Percentiles rank a stretch among this genome's conserved stretches.
Evolutionary conservation across 2,113 vertebrate genomes (phyloP).

Genomic region (Cettia cetti): DNA sequence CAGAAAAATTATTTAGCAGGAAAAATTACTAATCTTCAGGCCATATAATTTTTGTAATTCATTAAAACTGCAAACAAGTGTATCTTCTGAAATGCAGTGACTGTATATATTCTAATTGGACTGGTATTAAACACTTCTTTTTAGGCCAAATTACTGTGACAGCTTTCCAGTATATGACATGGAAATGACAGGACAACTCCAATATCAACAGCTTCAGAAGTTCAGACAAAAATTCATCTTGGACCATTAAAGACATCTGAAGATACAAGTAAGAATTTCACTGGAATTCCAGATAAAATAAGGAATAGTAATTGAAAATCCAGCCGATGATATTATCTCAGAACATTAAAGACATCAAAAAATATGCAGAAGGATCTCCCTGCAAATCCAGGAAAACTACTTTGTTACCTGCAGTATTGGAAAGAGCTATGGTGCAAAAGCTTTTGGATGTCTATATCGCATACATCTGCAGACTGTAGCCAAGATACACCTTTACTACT

Average conservation of each 20-base stretch:
- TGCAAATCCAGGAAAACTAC: neutral
- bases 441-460: neutral
- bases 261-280: neutral
- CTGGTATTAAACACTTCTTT: neutral
- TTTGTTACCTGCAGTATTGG: neutral
- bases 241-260: neutral
- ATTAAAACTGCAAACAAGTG: neutral
- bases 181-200: neutral
- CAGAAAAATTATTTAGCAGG: neutral
- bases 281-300: neutral
- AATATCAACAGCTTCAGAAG: neutral
- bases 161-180: neutral
- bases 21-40: neutral
- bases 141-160: neutral
- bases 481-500: neutral
- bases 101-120: neutral
- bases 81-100: neutral
- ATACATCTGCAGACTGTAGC: neutral
- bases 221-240: neutral
- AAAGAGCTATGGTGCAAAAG: neutral
- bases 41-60: neutral
- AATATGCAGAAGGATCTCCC: neutral
- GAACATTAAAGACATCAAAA: neutral
- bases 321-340: neutral
- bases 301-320: neutral